Evolutionary conservation across 2,113 vertebrate species (phyloP), one percentile per base, ranked within the genome.

Genomic region (Phyllostomus discolor): DNA sequence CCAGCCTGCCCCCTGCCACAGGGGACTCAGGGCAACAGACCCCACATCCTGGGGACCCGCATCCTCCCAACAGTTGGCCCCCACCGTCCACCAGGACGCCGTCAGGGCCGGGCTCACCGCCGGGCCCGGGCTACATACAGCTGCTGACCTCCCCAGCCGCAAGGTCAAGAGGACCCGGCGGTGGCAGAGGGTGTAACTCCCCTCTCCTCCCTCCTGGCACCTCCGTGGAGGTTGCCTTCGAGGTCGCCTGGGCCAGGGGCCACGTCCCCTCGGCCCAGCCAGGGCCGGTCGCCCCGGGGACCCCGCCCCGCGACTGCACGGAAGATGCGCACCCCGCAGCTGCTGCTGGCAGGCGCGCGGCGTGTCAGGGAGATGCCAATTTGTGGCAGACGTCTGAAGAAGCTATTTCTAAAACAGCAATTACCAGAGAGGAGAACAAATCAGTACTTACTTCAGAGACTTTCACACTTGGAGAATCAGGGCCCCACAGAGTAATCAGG

Each of bases 361-460:
- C 62, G 92, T 91, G 93, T 35, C 83, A 0, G 92, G 91, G 96
- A 84, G 57, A 93, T 92, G 97, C 90, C 97, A 96, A 98, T 97
- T 98, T 98, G 98, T 33, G 76, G 96, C 95, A 84, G 97, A 94
- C 96, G 73, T 97, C 98, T 97, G 97, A 96, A 97, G 98, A 98
- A 98, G 98, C 98, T 97, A 96, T 98, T 98, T 98, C 98, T 98
- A 98, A 98, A 98, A 98, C 98, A 98, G 98, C 98, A 98, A 98
- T 98, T 98, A 98, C 98, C 98, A 95, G 97, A 97, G 95, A 98
- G 97, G 97, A 96, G 98, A 98, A 97, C 98, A 98, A 98, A 98
- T 98, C 98, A 98, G 97, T 98, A 97, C 95, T 97, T 96, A 96
- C 98, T 98, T 98, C 98, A 98, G 98, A 98, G 98, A 98, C 97